Evolutionary conservation across 2,888 invertebrate species (phyloP), one percentile per base, ranked within the genome.

Genomic region (Epinotia bilunana): DNA sequence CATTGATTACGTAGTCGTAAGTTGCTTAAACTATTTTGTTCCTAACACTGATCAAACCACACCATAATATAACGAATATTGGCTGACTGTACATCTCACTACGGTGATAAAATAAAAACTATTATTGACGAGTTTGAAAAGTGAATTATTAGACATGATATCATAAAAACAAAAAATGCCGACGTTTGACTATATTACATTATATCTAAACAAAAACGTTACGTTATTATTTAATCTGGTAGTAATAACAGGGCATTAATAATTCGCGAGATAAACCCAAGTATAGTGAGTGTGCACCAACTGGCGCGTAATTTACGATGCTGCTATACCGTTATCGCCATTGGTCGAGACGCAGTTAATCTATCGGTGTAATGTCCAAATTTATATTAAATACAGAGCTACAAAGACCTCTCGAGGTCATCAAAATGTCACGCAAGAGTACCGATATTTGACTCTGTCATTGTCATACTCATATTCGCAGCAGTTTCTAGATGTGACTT

Each of bases 231-330:
- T 74, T 74, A 57, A 70, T 64, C 39, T 39, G 20, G 39, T 39
- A 58, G 6, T 60, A 58, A 64, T 65, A 74, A 64, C 69, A n/a
- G 62, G 43, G 9, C 64, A 63, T 74, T 71, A 71, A 74, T 74
- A 71, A 71, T 74, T 68, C 64, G 60, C 64, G 60, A 53, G 53
- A 70, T 70, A 70, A 69, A 67, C 73, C 63, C 58, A 20, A 70
- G 63, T 70, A n/a, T n/a, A 74, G 63, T 58, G 73, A 68, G 74
- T 70, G 67, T 39, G 18, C 70, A 61, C 75, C 75, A 75, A 75
- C 71, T 75, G 75, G 71, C 57, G 75, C 71, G 23, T 65, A 62
- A 75, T 71, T 75, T 75, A 75, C 20, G 75, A 72, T n/a, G 33
- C 70, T 18, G 39, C 61, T 60, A 20, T 73, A 67, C 53, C 67